Conservation (phyloP, 2,888 invertebrate genomes). For the Morpho helenor region DNA sequence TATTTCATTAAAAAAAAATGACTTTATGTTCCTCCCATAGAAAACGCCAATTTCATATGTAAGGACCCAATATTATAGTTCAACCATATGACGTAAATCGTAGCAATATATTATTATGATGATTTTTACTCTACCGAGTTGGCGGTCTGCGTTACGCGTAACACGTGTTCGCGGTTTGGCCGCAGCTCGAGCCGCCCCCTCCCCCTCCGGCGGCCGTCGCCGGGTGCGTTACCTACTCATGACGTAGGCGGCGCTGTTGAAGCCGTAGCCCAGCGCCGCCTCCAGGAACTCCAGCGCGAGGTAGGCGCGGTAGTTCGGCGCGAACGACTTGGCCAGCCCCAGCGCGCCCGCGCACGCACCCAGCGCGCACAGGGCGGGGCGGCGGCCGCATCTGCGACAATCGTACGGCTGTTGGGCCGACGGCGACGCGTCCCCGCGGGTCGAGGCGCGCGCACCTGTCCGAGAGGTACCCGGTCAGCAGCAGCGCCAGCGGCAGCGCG, state of each 20-base stretch:
- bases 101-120: too few relatives aligned
- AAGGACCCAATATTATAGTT: too few relatives aligned
- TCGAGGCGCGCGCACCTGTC: constrained; percentile 65
- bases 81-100: too few relatives aligned
- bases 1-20: too few relatives aligned
- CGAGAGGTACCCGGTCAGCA: constrained; percentile 84
- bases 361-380: constrained; percentile 73
- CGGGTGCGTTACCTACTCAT: constrained; percentile 43
- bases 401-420: too few relatives aligned
- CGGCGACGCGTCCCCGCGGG: background rate
- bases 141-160: background rate
- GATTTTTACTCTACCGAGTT: background rate
- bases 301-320: constrained; percentile 76
- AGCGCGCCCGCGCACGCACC: constrained; percentile 65
- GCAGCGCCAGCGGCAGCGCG: constrained; percentile 84
- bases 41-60: too few relatives aligned
- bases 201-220: background rate
- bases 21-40: too few relatives aligned
- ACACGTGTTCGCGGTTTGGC: too few relatives aligned
- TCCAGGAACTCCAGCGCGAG: constrained; percentile 78
- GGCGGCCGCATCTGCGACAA: constrained; percentile 68
- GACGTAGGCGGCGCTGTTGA: constrained; percentile 75
- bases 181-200: too few relatives aligned
- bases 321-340: constrained; percentile 74
- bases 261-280: constrained; percentile 76